Evolutionary conservation across 2,797 vertebrate species (phyloP).

Genomic region (Carduelis carduelis): DNA sequence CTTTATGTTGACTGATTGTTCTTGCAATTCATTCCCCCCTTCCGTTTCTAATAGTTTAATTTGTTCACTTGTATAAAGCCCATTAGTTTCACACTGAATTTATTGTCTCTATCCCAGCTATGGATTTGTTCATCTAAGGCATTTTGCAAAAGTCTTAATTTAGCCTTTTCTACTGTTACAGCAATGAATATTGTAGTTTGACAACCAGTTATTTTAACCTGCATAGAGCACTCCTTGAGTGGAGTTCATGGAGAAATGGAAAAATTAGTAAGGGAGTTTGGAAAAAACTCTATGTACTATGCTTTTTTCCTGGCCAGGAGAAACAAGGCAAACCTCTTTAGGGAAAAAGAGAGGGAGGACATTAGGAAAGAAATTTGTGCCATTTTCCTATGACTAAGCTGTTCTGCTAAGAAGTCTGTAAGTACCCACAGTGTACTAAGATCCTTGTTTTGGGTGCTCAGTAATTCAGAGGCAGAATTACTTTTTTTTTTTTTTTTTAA

Average conservation of each 20-base stretch:
- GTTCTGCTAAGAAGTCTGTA: not conserved
- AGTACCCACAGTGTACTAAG: not conserved
- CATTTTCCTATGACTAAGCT: not conserved
- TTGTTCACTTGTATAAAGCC: not conserved
- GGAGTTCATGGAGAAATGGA: not conserved
- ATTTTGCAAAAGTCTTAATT: constrained; percentile 32
- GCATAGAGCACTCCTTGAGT: not conserved
- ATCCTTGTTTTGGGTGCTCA: not conserved
- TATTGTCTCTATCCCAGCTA: not conserved
- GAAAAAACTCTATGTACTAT: not conserved
- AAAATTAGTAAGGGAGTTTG: not conserved
- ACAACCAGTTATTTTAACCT: constrained; percentile 58
- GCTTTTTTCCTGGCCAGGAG: not conserved
- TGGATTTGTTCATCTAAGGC: not conserved
- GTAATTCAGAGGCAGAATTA: not conserved
- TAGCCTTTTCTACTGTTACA: constrained; percentile 36
- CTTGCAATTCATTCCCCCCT: not conserved
- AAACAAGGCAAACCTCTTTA: not conserved
- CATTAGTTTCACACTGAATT: not conserved
- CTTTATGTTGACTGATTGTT: not conserved
- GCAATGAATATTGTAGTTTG: constrained; percentile 18
- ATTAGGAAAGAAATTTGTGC: not conserved
- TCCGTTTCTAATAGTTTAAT: not conserved
- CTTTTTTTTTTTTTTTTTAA: not conserved
- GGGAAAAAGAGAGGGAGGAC: not conserved